Evolutionary conservation across 2,888 invertebrate genomes (phyloP).

Genomic region (Caradrina kadenii): DNA sequence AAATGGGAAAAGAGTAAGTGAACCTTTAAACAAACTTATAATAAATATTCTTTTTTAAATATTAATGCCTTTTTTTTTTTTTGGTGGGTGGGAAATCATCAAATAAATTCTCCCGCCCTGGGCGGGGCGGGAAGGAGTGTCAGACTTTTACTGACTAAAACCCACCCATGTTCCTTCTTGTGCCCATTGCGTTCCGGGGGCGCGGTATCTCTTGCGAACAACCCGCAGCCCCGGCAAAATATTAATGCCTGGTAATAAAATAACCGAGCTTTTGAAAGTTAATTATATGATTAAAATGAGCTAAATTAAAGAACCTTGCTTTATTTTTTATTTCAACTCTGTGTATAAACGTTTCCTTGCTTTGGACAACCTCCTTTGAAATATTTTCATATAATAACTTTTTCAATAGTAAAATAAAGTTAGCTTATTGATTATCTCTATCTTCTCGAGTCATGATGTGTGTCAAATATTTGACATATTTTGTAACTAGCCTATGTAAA

Average conservation of each 20-base stretch:
- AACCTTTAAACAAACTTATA: background rate
- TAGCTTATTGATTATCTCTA: background rate
- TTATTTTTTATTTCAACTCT: too few species aligned
- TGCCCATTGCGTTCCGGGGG: too few species aligned
- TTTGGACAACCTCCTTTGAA: background rate
- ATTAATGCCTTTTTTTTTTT: too few species aligned
- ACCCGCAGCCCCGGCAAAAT: too few species aligned
- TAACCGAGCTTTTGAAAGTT: background rate
- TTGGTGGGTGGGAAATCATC: too few species aligned
- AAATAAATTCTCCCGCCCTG: too few species aligned
- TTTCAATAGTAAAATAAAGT: constrained; percentile 2
- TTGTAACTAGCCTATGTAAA: constrained; percentile 12
- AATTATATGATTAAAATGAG: background rate
- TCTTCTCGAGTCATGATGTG: background rate
- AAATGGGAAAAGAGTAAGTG: constrained; percentile 67
- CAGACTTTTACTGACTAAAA: too few species aligned
- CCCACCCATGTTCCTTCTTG: too few species aligned
- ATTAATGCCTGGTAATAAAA: too few species aligned
- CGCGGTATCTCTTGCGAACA: too few species aligned
- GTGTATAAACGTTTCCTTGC: background rate
- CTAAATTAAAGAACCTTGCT: too few species aligned
- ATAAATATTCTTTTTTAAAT: background rate
- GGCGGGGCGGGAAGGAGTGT: too few species aligned
- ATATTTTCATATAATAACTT: background rate
- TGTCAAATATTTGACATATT: constrained; percentile 23